Base-by-base conservation (phyloP, 2,797 vertebrate species). In the Rhodeus uyekii region DNA sequence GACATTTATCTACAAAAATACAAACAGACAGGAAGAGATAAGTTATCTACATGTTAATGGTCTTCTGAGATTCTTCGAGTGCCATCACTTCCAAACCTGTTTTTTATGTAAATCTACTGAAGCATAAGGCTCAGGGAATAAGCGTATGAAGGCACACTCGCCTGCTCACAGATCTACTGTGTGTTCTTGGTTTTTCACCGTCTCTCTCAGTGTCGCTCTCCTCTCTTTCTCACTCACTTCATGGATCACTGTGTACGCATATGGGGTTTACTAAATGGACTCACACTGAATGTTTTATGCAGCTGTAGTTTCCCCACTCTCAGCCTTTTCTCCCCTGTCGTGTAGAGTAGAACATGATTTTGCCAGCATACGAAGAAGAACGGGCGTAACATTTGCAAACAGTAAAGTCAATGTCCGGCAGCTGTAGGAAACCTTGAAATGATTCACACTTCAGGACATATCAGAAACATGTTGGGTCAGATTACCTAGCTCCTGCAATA, bases 231-330 rank as follows among this genome's bases (percentile, higher is more conserved):
- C 88, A 84, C 85, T 87, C 87, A 90, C 85, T 90, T 90, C 42
- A 81, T 83, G 82, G 86, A 87, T 89, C 90, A 90, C 87, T 87
- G 84, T 88, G 86, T 86, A 89, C 89, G 91, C 91, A 87, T 89
- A 91, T 87, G 89, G 85, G 86, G 55, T 85, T 90, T 85, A 89
- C 87, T 87, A 93, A 92, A 90, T 91, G 91, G 89, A 90, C 89
- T 79, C 86, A 87, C 86, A 82, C 91, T 94, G 88, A 93, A 94
- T 94, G 92, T 92, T 94, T 93, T 84, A 94, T 90, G 76, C 86
- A 16, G 48, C 48, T 24, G 22, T 63, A 86, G 87, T 63, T 53
- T 53, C 80, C 38, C 44, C n/a, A 24, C 27, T 39, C 60, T 78
- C 22, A 12, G 75, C 69, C 39, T 88, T 90, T 89, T 87, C 64